These are phyloP conservation scores for Calcarius lapponicus DNA, from an alignment of 2,797 vertebrate genomes.

Conservation along the genomic window DNA sequence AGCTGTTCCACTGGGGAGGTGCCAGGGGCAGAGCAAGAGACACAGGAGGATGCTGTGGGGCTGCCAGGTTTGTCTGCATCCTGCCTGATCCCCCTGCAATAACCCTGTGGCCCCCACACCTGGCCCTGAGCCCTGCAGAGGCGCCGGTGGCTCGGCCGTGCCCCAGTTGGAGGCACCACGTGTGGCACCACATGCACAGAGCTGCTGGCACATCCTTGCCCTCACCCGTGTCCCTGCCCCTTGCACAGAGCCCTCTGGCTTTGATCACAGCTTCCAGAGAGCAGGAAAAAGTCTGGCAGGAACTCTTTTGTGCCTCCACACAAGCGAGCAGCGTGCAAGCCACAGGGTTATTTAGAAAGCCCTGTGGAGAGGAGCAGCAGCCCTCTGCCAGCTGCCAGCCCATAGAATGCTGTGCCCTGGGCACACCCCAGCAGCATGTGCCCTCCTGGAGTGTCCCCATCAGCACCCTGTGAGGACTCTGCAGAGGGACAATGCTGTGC, in stretches of 20 bases:
- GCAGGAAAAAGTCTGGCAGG: neutral
- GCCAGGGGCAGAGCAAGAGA: neutral
- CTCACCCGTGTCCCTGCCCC: neutral
- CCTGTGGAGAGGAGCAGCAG: slow-evolving; percentile 10
- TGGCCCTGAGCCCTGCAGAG: neutral
- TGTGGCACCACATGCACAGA: rapidly evolving
- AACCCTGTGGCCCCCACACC: neutral
- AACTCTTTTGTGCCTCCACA: neutral
- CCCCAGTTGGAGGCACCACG: neutral
- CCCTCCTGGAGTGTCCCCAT: neutral
- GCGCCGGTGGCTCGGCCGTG: rapidly evolving
- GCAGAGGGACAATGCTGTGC: neutral
- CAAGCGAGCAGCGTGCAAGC: neutral
- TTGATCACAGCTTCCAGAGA: neutral
- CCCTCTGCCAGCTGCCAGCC: neutral
- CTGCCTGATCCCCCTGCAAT: neutral
- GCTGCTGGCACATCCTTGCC: neutral
- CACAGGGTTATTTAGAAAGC: neutral
- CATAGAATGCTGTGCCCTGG: neutral
- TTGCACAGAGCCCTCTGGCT: rapidly evolving
- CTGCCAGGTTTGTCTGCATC: neutral
- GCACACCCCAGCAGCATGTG: neutral
- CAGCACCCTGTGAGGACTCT: neutral
- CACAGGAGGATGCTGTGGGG: neutral
- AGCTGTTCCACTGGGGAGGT: neutral